A percentile compares a stretch with the other conserved stretches of the same genome.
Conservation (phyloP, 2,888 invertebrate species). For the Tricholauxania praeusta region DNA sequence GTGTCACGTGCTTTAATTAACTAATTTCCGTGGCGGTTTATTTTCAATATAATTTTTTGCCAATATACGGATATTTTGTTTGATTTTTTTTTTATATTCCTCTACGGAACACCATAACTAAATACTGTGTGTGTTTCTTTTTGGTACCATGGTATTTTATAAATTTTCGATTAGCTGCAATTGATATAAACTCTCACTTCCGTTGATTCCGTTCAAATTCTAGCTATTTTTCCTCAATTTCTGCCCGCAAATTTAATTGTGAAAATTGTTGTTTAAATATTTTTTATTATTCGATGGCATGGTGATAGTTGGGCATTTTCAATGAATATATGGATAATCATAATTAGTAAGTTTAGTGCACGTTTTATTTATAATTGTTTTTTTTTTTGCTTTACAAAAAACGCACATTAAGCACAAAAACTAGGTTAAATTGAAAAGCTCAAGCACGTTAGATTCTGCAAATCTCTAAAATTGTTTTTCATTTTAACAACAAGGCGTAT, state of each 20-base stretch:
- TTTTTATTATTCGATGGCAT: not conserved
- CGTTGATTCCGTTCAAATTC: too few species aligned
- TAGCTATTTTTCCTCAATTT: too few species aligned
- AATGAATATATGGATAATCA: too few species aligned
- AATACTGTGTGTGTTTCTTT: not conserved
- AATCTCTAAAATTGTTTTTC: too few species aligned
- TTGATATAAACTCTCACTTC: not conserved
- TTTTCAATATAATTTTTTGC: not conserved
- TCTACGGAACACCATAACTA: not conserved
- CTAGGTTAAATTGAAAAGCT: too few species aligned
- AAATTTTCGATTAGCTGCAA: not conserved
- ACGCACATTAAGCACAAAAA: too few species aligned
- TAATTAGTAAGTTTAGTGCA: too few species aligned
- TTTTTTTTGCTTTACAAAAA: too few species aligned
- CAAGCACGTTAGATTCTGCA: too few species aligned
- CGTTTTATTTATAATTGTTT: too few species aligned
- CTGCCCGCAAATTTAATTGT: not conserved
- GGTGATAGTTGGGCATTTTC: too few species aligned
- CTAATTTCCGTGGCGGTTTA: constrained; percentile 11
- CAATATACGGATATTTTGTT: not conserved
- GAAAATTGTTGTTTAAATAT: not conserved
- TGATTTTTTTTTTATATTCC: not conserved
- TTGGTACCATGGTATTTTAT: not conserved
- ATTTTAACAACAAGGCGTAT: too few species aligned
- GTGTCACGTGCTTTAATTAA: constrained; percentile 14